These are phyloP conservation scores for Malurus splendens DNA, from an alignment of 2,797 vertebrate genomes.

Conservation along the genomic window DNA sequence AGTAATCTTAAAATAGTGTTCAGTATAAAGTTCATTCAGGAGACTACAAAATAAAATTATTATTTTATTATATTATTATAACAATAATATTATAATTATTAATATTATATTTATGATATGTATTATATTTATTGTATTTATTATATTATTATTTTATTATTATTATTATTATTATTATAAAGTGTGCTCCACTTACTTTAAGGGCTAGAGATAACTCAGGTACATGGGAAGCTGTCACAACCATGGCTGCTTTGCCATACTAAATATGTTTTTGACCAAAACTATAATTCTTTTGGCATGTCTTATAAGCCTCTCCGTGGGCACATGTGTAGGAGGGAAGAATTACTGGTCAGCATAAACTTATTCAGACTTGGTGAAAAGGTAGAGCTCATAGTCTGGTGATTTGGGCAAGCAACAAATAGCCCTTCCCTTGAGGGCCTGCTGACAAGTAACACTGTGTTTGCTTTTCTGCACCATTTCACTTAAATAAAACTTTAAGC, in stretches of 20 bases:
- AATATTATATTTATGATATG: too few species aligned
- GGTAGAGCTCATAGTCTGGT: neutral
- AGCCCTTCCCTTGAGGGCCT: slow-evolving; percentile 6
- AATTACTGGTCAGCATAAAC: neutral
- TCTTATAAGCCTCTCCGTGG: neutral
- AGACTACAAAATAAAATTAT: neutral
- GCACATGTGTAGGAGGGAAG: neutral
- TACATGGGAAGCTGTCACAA: neutral
- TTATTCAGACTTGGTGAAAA: neutral
- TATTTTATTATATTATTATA: too few species aligned
- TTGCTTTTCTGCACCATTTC: slow-evolving; percentile 62
- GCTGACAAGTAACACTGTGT: slow-evolving; percentile 24
- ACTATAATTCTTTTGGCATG: neutral
- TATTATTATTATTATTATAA: too few species aligned
- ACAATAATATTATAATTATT: too few species aligned
- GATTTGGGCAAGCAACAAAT: slow-evolving; percentile 14
- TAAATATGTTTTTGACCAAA: neutral
- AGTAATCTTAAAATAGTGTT: neutral
- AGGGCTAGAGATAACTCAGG: neutral
- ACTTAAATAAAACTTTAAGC: slow-evolving; percentile 62
- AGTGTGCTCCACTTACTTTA: neutral
- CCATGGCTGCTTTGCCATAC: neutral
- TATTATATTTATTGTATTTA: too few species aligned
- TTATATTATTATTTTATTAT: too few species aligned
- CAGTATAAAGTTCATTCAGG: neutral